Percentiles rank a stretch among this genome's conserved stretches.
These are phyloP conservation scores for Phrynocephalus versicolor DNA, from an alignment of 2,113 vertebrate species.

Conservation along the genomic window DNA sequence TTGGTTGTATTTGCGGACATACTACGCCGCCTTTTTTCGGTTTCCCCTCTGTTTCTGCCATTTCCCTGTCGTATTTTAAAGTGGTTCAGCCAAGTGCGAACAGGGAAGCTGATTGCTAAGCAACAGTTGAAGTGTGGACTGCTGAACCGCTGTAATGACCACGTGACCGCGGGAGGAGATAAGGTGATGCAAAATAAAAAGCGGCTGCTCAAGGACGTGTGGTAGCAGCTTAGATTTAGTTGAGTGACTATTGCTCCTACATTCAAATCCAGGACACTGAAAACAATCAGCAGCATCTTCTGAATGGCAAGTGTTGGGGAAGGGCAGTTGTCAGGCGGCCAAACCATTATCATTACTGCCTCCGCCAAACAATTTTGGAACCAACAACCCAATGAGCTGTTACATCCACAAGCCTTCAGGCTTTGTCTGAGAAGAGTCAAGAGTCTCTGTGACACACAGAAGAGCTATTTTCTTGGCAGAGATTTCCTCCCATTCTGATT, in stretches of 20 bases:
- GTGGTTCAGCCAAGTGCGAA: no score
- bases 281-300: neutral
- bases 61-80: no score
- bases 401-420: neutral
- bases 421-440: neutral
- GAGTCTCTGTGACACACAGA: slow-evolving; percentile 23
- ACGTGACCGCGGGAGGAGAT: no score
- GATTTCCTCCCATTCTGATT: neutral
- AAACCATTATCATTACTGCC: neutral
- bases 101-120: no score
- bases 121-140: no score
- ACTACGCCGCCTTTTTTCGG: no score
- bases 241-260: neutral
- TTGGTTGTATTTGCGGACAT: no score
- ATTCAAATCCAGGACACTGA: neutral
- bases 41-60: no score
- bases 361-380: slow-evolving; percentile 14
- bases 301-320: neutral
- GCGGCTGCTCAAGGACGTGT: no score
- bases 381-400: neutral
- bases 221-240: no score
- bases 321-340: neutral
- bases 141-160: no score
- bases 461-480: slow-evolving; percentile 1
- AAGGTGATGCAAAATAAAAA: no score